Evolutionary conservation across 1,140 invertebrate species (phyloP), one percentile per base, ranked within the genome.

Genomic region (Neodiprion pinetum): DNA sequence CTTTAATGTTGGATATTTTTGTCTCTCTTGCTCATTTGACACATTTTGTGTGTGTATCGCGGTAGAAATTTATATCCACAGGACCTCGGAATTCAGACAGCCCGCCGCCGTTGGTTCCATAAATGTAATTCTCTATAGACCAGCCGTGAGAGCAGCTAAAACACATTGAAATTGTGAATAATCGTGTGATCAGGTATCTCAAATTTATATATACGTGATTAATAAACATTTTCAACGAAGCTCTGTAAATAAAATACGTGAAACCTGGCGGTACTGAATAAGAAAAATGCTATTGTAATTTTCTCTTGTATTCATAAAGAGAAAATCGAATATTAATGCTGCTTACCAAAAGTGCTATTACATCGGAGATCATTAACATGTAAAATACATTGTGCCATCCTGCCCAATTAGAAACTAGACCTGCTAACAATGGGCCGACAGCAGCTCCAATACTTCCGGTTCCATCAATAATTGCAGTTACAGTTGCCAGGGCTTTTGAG

Each of bases 391-490:
- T 91, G 53, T 94, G 89, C 97, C 97, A 98, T 12, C 93, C 93
- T 40, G 88, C 84, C 67, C 87, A 88, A 28, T 80, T 84, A 1
- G 92, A 92, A 11, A 98, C 93, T 9, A 97, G 87, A n/a, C 96
- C 97, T 4, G 97, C 96, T 61, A 98, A 81, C 73, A 98, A 87
- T 0, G 97, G 97, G 3, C 97, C 97, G 68, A 98, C 90, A 0
- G 97, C 97, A 71, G 97, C 97, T 72, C 96, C 96, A 73, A 98
- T 94, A 71, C 96, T 97, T 1, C 97, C 97, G 7, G 97, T 99
- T 50, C 97, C 97, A 89, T 99, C 98, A 72, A 99, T 98, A 79
- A 99, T 98, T 10, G 97, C 96, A 12, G 97, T 97, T 0, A 99
- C 97, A 1, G 97, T 99, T 4, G 97, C 97, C 67, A 99, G 86